These are phyloP conservation scores for Hiodon alosoides DNA, from an alignment of 2,113 vertebrate genomes.

Conservation along the genomic window DNA sequence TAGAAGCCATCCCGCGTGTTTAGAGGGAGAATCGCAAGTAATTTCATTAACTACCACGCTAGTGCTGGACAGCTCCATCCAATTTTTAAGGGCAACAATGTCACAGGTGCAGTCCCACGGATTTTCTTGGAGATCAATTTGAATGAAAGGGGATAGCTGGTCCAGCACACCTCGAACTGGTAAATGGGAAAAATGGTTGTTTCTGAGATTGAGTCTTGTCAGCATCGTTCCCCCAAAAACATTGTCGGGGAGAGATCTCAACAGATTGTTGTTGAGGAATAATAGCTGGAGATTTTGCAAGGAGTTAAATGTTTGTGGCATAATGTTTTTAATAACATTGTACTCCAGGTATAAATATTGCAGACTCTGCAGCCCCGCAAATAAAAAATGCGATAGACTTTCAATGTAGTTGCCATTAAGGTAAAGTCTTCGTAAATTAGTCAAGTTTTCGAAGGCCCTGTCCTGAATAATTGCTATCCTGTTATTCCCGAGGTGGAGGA, in stretches of 20 bases:
- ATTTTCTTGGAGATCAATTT: constrained; percentile 97
- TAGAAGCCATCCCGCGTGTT: constrained; percentile 83
- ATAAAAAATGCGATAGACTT: constrained; percentile 80
- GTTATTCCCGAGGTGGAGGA: constrained; percentile 93
- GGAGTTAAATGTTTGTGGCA: constrained; percentile 81
- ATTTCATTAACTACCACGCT: constrained; percentile 93
- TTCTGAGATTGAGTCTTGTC: constrained; percentile 89
- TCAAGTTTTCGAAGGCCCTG: constrained; percentile 89
- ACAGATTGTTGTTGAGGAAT: constrained; percentile 94
- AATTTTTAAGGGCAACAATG: constrained; percentile 89
- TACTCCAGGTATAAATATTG: constrained; percentile 98
- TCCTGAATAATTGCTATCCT: constrained; percentile 90
- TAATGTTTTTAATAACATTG: constrained; percentile 94
- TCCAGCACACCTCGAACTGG: constrained; percentile 91
- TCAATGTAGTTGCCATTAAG: constrained; percentile 97
- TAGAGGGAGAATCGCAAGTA: constrained; percentile 87
- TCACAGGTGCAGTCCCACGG: constrained; percentile 97
- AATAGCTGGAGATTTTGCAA: constrained; percentile 87
- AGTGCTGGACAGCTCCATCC: constrained; percentile 87
- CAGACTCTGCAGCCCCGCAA: constrained; percentile 82
- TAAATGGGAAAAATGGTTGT: constrained; percentile 92
- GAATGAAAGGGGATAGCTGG: constrained; percentile 91
- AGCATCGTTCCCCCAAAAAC: constrained; percentile 88
- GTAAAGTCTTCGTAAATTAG: constrained; percentile 88
- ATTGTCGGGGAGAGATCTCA: constrained; percentile 81